A percentile compares a stretch with the other conserved stretches of the same genome.
These are phyloP conservation scores for Hirundo rustica DNA, from an alignment of 2,797 vertebrate species.

Conservation along the genomic window DNA sequence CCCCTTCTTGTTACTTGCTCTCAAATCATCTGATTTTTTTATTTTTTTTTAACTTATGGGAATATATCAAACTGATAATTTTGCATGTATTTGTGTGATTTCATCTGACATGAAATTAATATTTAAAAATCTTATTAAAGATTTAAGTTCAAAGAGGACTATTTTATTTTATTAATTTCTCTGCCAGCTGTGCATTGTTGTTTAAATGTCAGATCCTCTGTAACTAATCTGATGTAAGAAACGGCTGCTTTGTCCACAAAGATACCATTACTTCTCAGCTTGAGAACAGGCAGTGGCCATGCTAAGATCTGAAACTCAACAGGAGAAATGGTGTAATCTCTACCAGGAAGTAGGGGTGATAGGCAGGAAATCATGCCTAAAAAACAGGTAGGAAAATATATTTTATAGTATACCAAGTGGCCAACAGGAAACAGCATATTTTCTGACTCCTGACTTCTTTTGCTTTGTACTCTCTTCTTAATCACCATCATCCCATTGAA, in stretches of 20 bases:
- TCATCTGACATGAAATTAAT: neutral
- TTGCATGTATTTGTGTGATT: neutral
- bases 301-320: neutral
- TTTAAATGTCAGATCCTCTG: neutral
- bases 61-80: neutral
- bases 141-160: neutral
- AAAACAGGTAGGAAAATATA: neutral
- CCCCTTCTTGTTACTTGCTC: neutral
- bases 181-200: neutral
- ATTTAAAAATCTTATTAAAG: neutral
- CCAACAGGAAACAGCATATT: neutral
- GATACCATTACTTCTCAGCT: neutral
- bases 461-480: neutral
- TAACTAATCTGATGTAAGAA: neutral
- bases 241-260: neutral
- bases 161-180: neutral
- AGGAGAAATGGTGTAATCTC: neutral
- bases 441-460: neutral
- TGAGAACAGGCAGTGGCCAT: neutral
- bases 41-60: accelerated
- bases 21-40: neutral
- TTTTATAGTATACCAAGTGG: neutral
- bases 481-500: neutral
- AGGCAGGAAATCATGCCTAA: neutral
- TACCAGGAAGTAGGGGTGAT: neutral